These are phyloP conservation scores for Climacteris rufus DNA, from an alignment of 2,113 vertebrate species.

Conservation along the genomic window DNA sequence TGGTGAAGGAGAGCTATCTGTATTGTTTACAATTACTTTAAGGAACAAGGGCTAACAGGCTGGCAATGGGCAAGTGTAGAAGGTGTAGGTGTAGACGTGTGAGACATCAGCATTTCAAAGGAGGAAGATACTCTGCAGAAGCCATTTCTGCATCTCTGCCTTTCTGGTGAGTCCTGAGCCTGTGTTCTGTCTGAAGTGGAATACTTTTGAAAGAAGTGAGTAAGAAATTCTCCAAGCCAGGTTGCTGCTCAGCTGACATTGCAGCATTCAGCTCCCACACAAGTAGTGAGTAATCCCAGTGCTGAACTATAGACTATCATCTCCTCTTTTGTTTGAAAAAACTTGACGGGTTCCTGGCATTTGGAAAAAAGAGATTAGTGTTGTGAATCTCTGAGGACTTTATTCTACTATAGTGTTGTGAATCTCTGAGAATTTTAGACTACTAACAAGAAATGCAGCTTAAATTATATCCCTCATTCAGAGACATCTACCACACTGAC, in stretches of 20 bases:
- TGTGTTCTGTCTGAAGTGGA: neutral
- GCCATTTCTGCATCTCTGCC: neutral
- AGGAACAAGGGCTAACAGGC: neutral
- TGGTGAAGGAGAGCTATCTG: neutral
- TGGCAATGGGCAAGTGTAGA: neutral
- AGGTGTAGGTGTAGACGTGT: neutral
- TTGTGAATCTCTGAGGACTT: neutral
- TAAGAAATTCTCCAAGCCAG: neutral
- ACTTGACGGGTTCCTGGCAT: neutral
- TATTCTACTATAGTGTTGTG: neutral
- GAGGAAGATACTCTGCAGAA: neutral
- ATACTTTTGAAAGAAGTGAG: neutral
- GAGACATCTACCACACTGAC: neutral
- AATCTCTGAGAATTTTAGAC: neutral
- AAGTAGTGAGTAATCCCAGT: neutral
- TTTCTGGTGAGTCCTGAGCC: neutral
- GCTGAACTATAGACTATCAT: neutral
- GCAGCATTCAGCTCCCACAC: fast-evolving
- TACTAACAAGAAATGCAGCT: neutral
- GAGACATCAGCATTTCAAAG: neutral
- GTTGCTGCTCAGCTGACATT: neutral
- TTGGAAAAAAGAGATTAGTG: neutral
- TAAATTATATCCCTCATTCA: neutral
- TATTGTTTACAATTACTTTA: neutral
- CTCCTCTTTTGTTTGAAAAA: neutral